Percentiles rank a stretch among this genome's conserved stretches.
Conservation (phyloP, 2,888 invertebrate genomes). For the Diplazon laetatorius region DNA sequence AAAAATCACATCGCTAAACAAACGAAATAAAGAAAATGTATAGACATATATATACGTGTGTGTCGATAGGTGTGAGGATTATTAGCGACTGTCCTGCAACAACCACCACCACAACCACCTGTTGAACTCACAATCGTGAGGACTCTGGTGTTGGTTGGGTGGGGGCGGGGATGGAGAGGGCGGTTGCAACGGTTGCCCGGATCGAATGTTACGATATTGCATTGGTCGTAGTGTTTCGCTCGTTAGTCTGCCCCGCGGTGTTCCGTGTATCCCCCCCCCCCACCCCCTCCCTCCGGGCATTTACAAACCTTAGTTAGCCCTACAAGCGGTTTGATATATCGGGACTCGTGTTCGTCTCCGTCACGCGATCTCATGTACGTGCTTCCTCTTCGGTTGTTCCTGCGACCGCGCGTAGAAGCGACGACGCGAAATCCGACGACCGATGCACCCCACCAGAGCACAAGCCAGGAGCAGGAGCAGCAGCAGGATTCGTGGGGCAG, state of each 20-base stretch:
- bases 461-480: not conserved
- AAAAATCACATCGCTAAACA: not conserved
- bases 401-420: not conserved
- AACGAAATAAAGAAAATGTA: slow-evolving; percentile 7
- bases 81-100: slow-evolving; percentile 44
- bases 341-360: slow-evolving; percentile 65
- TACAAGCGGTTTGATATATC: slow-evolving; percentile 67
- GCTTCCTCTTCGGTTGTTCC: slow-evolving; percentile 37
- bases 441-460: too few species aligned
- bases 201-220: slow-evolving; percentile 33
- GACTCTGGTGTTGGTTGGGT: not conserved
- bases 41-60: slow-evolving; percentile 30
- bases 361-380: slow-evolving; percentile 60
- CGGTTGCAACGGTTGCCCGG: too few species aligned
- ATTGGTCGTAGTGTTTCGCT: slow-evolving; percentile 51
- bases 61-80: too few species aligned
- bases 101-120: slow-evolving; percentile 39
- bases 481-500: slow-evolving; percentile 21
- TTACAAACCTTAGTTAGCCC: slow-evolving; percentile 65
- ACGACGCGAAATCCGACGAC: too few species aligned
- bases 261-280: slow-evolving; percentile 57
- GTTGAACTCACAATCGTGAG: slow-evolving; percentile 34
- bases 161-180: too few species aligned
- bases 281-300: too few species aligned
- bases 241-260: slow-evolving; percentile 59